These are phyloP conservation scores for Ophion obscuratus DNA, from an alignment of 2,888 invertebrate genomes.

Conservation along the genomic window DNA sequence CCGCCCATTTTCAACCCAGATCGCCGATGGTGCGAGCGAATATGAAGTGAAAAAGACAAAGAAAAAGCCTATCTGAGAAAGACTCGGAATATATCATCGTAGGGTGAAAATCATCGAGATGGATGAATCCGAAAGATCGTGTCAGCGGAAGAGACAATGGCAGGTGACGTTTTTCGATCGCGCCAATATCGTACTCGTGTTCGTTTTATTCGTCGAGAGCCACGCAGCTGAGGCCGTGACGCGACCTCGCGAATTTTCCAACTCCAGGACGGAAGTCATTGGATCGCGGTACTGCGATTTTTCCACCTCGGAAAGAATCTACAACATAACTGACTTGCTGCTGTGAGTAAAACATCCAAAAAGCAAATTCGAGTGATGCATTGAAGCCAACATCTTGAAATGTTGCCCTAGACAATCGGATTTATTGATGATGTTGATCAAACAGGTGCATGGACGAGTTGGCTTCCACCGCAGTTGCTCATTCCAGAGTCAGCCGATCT, in stretches of 20 bases:
- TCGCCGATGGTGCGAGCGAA: conserved; percentile 20
- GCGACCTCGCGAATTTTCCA: conserved; percentile 7
- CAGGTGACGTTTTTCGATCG: conserved; percentile 42
- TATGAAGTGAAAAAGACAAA: conserved; percentile 20
- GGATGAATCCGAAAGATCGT: neutral
- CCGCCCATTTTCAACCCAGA: conserved; percentile 12
- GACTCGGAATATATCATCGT: conserved; percentile 4
- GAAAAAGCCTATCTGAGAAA: neutral
- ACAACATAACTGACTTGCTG: conserved; percentile 76
- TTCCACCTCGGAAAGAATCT: conserved; percentile 66
- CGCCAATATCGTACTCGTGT: conserved; percentile 36
- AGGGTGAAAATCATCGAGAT: conserved; percentile 9
- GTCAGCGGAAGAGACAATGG: conserved; percentile 31
- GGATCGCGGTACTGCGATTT: conserved; percentile 61
- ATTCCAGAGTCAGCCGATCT: conserved; percentile 62
- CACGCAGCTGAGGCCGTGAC: conserved; percentile 35
- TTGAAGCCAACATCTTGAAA: neutral
- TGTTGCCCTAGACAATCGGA: neutral
- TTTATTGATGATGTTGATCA: conserved; percentile 1
- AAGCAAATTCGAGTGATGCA: neutral
- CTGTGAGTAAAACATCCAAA: conserved; percentile 72
- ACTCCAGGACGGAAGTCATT: conserved; percentile 17
- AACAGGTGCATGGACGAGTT: conserved; percentile 77
- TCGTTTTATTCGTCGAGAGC: conserved; percentile 52
- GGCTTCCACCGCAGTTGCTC: conserved; percentile 63